These are phyloP conservation scores for Drosophila chauvacae DNA, from an alignment of 1,140 invertebrate species.

Conservation along the genomic window DNA sequence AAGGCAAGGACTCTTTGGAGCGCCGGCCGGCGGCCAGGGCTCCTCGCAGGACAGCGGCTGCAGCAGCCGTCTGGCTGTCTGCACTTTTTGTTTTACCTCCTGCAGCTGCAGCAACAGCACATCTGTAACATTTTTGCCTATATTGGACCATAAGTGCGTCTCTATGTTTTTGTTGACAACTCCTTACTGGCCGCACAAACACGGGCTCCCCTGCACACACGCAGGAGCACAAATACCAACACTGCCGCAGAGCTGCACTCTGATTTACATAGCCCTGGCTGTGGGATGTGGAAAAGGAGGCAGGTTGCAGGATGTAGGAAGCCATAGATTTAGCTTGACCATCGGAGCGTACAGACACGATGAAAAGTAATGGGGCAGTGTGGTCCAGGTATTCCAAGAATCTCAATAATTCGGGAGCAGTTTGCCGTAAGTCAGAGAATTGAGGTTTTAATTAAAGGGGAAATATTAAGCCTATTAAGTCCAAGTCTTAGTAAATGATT, in stretches of 20 bases:
- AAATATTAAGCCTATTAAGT: not conserved
- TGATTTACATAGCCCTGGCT: slow-evolving; percentile 59
- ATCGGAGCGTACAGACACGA: slow-evolving; percentile 31
- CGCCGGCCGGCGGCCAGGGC: slow-evolving; percentile 3
- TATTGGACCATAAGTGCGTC: slow-evolving; percentile 72
- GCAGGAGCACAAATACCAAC: slow-evolving; percentile 16
- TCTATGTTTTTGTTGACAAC: slow-evolving; percentile 81
- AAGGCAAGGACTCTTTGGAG: slow-evolving; percentile 24
- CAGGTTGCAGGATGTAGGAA: slow-evolving; percentile 27
- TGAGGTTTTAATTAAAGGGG: slow-evolving; percentile 2
- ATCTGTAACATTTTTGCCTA: slow-evolving; percentile 65
- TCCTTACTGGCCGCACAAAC: slow-evolving; percentile 65
- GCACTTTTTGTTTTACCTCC: slow-evolving; percentile 63
- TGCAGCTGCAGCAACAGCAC: slow-evolving; percentile 47
- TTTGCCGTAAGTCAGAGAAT: not conserved
- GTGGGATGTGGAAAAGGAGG: slow-evolving; percentile 8
- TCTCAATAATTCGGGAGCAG: slow-evolving; percentile 1
- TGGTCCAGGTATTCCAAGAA: slow-evolving; percentile 9
- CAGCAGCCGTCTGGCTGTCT: slow-evolving; percentile 40
- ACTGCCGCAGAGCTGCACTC: slow-evolving; percentile 30
- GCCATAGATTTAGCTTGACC: slow-evolving; percentile 50
- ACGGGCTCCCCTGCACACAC: slow-evolving; percentile 23
- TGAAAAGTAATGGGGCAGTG: slow-evolving; percentile 52
- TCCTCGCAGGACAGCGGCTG: slow-evolving; percentile 32
- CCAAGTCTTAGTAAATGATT: not conserved